These are phyloP conservation scores for Odontomachus brunneus DNA, from an alignment of 1,140 invertebrate species.

Conservation along the genomic window DNA sequence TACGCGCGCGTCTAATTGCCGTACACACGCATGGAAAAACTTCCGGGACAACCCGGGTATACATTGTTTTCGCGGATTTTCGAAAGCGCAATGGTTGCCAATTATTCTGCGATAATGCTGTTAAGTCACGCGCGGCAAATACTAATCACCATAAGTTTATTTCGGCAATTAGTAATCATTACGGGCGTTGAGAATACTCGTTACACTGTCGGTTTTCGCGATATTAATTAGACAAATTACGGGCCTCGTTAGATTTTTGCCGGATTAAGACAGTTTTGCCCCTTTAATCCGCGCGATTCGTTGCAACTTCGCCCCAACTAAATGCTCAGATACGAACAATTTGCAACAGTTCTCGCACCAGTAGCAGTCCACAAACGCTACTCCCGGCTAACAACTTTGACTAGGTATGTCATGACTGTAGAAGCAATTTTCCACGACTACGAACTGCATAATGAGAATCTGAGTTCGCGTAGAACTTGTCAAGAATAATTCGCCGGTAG, in stretches of 20 bases:
- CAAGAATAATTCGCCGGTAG: slow-evolving; percentile 42
- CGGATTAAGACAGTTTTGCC: slow-evolving; percentile 23
- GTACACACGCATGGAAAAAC: not conserved
- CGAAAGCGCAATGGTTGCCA: too few relatives aligned
- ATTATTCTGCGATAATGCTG: too few relatives aligned
- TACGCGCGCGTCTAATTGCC: not conserved
- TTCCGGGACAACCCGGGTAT: too few relatives aligned
- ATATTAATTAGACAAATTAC: slow-evolving; percentile 8
- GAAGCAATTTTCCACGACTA: slow-evolving; percentile 53
- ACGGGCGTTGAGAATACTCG: not conserved
- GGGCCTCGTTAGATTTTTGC: slow-evolving; percentile 5
- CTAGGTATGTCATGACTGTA: slow-evolving; percentile 50
- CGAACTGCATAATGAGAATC: slow-evolving; percentile 55
- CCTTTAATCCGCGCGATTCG: slow-evolving; percentile 35
- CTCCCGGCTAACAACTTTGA: slow-evolving; percentile 54
- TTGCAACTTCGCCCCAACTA: slow-evolving; percentile 17
- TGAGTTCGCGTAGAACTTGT: slow-evolving; percentile 31
- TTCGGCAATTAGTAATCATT: not conserved
- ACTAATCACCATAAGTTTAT: too few relatives aligned
- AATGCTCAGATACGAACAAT: slow-evolving; percentile 40
- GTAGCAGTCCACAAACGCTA: slow-evolving; percentile 42
- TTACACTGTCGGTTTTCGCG: not conserved
- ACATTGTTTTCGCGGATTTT: too few relatives aligned
- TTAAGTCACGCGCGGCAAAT: too few relatives aligned
- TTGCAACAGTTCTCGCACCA: slow-evolving; percentile 43